phyloP scores from a whole-genome alignment of 2,113 vertebrate species.

The Isurus oxyrinchus region DNA sequence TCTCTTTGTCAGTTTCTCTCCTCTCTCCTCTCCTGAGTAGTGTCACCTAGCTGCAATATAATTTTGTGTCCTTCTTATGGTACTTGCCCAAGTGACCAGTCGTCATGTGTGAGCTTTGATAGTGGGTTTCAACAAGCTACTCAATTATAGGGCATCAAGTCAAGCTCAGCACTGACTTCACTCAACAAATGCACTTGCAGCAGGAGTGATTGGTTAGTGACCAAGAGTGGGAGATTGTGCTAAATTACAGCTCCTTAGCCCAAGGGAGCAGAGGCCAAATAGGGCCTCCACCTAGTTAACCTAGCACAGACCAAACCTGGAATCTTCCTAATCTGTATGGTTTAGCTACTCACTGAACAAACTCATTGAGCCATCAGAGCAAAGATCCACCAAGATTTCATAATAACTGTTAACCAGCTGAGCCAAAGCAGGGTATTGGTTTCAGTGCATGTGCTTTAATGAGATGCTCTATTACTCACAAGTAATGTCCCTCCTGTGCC shows the following conservation, averaged over 20 bases:
- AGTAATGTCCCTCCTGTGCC: conserved; percentile 71
- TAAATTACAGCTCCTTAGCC: neutral
- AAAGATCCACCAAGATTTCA: neutral
- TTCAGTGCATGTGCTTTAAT: too few species aligned
- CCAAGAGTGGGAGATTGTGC: neutral
- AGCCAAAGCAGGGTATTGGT: neutral
- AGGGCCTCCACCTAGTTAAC: neutral
- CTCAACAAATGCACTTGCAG: neutral
- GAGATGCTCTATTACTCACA: conserved; percentile 58
- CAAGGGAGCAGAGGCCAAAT: neutral
- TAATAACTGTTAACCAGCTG: neutral
- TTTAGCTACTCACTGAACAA: neutral
- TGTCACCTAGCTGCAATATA: neutral
- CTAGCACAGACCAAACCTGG: neutral
- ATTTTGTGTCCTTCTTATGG: neutral
- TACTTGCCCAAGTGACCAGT: neutral
- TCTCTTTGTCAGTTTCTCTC: neutral
- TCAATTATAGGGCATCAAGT: neutral
- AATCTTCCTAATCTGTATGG: neutral
- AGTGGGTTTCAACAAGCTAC: neutral
- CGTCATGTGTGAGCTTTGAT: neutral
- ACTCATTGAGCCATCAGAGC: neutral
- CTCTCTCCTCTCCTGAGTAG: neutral
- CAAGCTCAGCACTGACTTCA: neutral
- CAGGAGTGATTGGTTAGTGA: neutral